Evolutionary conservation across 2,113 vertebrate species (phyloP), one percentile per base, ranked within the genome.

Genomic region (Gymnobelideus leadbeateri): DNA sequence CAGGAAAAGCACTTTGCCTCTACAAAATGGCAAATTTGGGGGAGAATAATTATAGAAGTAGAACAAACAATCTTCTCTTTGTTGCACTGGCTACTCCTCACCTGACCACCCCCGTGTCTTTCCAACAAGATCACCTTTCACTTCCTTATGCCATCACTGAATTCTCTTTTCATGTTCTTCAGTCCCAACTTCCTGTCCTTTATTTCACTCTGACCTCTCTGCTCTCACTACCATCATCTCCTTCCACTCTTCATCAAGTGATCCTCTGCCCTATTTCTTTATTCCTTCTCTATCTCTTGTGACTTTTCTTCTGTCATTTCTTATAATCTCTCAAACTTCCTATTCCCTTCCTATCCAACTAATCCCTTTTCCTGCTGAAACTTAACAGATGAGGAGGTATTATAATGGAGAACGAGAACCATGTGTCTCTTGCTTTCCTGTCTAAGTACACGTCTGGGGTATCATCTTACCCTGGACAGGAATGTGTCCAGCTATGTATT

Each of bases 401-500:
- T 89, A 53, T 47, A 26, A 94, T 93, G 28, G 92, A 91, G 57
- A 93, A 94, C 91, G 25, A 26, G 49, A 90, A 49, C 14, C 26
- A 57, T n/a, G 90, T 16, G 84, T 46, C 51, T 51, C 96, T 96
- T 14, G 37, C 95, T 94, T 97, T 96, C 57, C 54, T 94, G 68
- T 77, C 68, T 77, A n/a, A n/a, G 37, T n/a, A 7, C n/a, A 37
- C n/a, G 68, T 84, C 68, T 84, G n/a, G 68, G 37, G 0, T 84
- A 84, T 84, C 68, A 23, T 84, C n/a, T 84, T 84, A 84, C n/a
- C 43, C 37, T 2, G n/a, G 68, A 6, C 16, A 84, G 37, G 68
- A 84, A 84, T 84, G 19, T 84, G n/a, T 84, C 68, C 23, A 84
- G 7, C n/a, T 84, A n/a, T 0, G 19, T 43, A 43, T 84, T n/a